phyloP scores from a whole-genome alignment of 2,113 vertebrate genomes.

The Carlito syrichta region DNA sequence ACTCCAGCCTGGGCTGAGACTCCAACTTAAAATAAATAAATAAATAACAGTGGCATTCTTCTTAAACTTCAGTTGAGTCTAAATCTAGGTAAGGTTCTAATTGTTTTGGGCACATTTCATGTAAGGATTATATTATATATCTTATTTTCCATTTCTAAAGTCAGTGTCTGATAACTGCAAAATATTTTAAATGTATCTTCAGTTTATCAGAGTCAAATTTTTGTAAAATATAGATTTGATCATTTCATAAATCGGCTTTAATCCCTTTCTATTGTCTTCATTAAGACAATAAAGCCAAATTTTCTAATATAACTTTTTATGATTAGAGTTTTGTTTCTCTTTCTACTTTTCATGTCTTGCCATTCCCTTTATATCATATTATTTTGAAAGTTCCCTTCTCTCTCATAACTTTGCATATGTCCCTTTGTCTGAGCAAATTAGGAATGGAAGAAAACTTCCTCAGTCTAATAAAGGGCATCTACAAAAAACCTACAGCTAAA shows the following conservation, averaged over 20 bases:
- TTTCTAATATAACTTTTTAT: not conserved
- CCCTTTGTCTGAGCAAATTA: not conserved
- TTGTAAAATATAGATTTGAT: slow-evolving; percentile 19
- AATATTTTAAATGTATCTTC: slow-evolving; percentile 18
- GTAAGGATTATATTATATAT: not conserved
- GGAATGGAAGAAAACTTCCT: not conserved
- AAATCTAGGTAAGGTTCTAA: not conserved
- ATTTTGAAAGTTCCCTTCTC: not conserved
- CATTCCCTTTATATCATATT: not conserved
- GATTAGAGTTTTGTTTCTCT: not conserved
- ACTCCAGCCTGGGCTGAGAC: no score
- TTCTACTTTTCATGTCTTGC: not conserved
- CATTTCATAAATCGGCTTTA: not conserved
- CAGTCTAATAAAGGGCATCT: not conserved
- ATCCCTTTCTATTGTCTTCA: not conserved
- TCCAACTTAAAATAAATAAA: no score
- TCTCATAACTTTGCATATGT: not conserved
- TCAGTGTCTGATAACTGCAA: not conserved
- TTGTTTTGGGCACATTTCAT: not conserved
- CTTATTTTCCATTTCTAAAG: not conserved
- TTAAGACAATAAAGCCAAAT: not conserved
- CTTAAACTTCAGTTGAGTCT: not conserved
- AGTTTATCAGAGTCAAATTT: not conserved
- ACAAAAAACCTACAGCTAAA: not conserved
- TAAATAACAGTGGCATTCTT: not conserved